A percentile compares a stretch with the other conserved stretches of the same genome.
Conservation (phyloP, 2,113 vertebrate genomes). For the Ranitomeya imitator region DNA sequence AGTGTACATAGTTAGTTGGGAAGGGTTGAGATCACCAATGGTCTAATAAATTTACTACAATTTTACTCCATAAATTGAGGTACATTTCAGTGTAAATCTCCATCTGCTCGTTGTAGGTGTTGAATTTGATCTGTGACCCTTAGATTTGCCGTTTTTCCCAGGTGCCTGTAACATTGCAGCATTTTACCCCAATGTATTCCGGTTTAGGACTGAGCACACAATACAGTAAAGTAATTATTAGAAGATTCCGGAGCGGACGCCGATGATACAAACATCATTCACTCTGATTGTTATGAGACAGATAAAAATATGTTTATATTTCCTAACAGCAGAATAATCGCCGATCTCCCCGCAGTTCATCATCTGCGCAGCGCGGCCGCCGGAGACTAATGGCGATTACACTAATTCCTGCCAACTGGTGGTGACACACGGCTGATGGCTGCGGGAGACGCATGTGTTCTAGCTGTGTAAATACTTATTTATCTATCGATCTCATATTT, state of each 20-base stretch:
- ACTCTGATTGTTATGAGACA: neutral
- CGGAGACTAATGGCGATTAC: neutral
- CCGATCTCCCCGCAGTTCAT: neutral
- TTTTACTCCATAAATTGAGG: too few relatives aligned
- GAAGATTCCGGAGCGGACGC: neutral
- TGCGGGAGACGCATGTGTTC: neutral
- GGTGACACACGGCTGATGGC: neutral
- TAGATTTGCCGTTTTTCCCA: too few relatives aligned
- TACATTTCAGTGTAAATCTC: too few relatives aligned
- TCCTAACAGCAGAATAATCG: neutral
- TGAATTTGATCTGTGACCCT: too few relatives aligned
- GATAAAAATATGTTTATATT: conserved; percentile 14
- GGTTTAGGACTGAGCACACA: too few relatives aligned
- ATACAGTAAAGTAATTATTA: too few relatives aligned
- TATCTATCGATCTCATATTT: neutral
- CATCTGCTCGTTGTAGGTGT: too few relatives aligned
- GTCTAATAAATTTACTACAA: too few relatives aligned
- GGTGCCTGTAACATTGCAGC: too few relatives aligned
- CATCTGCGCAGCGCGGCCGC: neutral
- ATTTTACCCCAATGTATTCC: too few relatives aligned
- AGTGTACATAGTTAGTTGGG: too few relatives aligned
- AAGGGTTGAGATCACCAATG: too few relatives aligned
- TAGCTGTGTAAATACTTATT: neutral
- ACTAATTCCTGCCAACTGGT: conserved; percentile 6
- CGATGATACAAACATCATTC: neutral